These are phyloP conservation scores for Nipponacmea schrenckii DNA, from an alignment of 2,888 invertebrate species.

Conservation along the genomic window DNA sequence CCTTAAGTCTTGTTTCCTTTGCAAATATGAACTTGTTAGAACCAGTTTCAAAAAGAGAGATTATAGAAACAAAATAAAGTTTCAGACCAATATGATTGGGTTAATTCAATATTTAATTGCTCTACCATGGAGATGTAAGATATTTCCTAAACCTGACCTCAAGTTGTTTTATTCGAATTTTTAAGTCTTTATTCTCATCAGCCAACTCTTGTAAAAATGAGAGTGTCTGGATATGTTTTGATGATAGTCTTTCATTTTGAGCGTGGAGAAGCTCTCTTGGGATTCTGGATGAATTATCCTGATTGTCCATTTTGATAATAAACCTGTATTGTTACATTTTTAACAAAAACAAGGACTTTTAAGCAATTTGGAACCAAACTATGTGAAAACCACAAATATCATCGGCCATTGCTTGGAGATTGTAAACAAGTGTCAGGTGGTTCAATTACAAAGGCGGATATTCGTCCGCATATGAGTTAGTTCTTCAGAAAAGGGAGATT, in stretches of 20 bases:
- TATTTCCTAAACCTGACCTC: slow-evolving; percentile 44
- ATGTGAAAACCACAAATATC: background rate
- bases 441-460: slow-evolving; percentile 11
- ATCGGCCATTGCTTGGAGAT: slow-evolving; percentile 39
- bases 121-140: no score
- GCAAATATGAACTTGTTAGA: background rate
- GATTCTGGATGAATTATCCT: slow-evolving; percentile 25
- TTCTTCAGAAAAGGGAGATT: no score
- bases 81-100: no score
- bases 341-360: background rate
- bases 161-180: slow-evolving; percentile 50
- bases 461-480: no score
- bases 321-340: background rate
- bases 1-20: background rate
- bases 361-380: background rate
- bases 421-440: slow-evolving; percentile 33
- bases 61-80: no score
- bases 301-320: background rate
- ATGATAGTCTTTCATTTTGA: slow-evolving; percentile 53
- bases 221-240: slow-evolving; percentile 60
- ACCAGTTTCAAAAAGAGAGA: background rate
- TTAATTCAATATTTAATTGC: no score
- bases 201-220: slow-evolving; percentile 62
- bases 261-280: slow-evolving; percentile 48
- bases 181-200: slow-evolving; percentile 59